Base-by-base conservation (phyloP, 2,797 vertebrate genomes). In the Microctenopoma stevenorrisi region DNA sequence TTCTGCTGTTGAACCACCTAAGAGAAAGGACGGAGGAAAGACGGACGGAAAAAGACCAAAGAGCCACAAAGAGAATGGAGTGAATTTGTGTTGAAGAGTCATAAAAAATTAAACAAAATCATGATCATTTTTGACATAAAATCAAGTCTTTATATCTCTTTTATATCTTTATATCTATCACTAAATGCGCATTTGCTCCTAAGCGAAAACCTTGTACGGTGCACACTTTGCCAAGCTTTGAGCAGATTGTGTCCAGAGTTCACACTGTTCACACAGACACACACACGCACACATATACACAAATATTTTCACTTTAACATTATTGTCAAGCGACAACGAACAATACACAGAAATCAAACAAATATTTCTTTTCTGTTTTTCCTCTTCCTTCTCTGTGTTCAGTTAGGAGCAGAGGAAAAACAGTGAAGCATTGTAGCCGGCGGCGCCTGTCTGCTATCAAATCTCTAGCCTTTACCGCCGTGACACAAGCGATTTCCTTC, bases 1-100 rank as follows among this genome's bases (percentile, higher is more conserved):
- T 97, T 97, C 77, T 98, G 96, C 90, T 97, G 96, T 80, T 98
- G 95, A 48, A 96, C 94, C 2, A 95, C 95, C 98, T 99, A 77
- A 74, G 28, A 72, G 38, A 14, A 54, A 54, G 1, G 0, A 4
- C 56, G n/a, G 47, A 53, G 25, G 15, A 35, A 16, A 35, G 43
- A 10, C 7, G 48, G 48, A 16, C 22, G 22, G 59, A 9, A 70
- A 37, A 64, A 44, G 12, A 58, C 18, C 53, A 76, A 63, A 61
- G 33, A 71, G 12, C 59, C 37, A 59, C 22, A 75, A 7, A 76
- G 72, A 49, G 57, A 40, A 53, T 22, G 53, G 79, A 72, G 7
- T 26, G 22, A 64, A 15, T 26, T 7, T n/a, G 3, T 7, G 26
- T 25, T 2, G 18, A 4, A 4, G 0, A 59, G 10, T 18, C 28